Conservation (phyloP, 2,888 invertebrate genomes). For the Caenorhabditis plicata region DNA sequence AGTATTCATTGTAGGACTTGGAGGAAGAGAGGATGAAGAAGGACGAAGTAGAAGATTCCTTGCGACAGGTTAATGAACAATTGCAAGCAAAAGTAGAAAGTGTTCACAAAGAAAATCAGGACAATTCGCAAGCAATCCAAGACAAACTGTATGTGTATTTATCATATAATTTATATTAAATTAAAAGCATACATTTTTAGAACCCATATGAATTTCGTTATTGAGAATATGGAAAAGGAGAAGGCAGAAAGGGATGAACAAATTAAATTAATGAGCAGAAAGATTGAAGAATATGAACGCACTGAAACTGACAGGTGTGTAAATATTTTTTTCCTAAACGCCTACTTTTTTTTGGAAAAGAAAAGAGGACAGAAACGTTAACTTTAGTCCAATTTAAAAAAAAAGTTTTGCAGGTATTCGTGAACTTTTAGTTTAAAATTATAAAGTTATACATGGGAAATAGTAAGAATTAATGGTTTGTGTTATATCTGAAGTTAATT, state of each 20-base stretch:
- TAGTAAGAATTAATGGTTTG: too few relatives aligned
- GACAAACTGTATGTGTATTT: not conserved
- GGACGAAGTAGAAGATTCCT: slow-evolving; percentile 6
- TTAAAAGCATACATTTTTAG: not conserved
- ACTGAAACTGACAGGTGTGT: slow-evolving; percentile 1
- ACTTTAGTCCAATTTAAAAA: slow-evolving; percentile 5
- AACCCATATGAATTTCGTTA: slow-evolving; percentile 3
- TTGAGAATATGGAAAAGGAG: slow-evolving; percentile 14
- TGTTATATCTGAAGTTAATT: too few relatives aligned
- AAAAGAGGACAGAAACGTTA: slow-evolving; percentile 3
- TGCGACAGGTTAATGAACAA: not conserved
- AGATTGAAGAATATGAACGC: slow-evolving; percentile 1
- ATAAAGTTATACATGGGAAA: too few relatives aligned
- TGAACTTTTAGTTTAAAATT: too few relatives aligned
- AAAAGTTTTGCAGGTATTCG: too few relatives aligned
- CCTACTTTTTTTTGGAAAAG: not conserved
- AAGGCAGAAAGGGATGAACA: slow-evolving; percentile 5
- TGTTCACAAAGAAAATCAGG: not conserved
- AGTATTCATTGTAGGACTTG: too few relatives aligned
- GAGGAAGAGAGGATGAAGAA: slow-evolving; percentile 5
- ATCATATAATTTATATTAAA: not conserved
- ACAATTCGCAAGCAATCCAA: not conserved
- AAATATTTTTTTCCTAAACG: not conserved
- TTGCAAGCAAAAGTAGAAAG: not conserved
- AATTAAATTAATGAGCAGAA: not conserved